Conservation (phyloP, 2,888 invertebrate species). For the Thymelicus sylvestris region DNA sequence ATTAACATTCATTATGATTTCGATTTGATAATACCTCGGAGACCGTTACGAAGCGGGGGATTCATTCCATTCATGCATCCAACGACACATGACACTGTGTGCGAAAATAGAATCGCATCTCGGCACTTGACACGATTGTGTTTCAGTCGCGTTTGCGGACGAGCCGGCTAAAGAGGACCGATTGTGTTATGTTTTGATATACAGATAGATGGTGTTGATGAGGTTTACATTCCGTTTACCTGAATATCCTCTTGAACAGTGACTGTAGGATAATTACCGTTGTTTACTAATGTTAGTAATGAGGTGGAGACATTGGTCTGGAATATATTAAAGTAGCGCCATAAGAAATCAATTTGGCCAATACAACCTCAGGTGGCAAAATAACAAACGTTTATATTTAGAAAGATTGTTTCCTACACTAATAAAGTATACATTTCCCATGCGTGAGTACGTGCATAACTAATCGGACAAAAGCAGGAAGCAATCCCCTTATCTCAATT, state of each 20-base stretch:
- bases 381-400: too few species aligned
- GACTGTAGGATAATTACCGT: neutral
- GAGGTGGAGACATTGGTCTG: too few species aligned
- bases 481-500: too few species aligned
- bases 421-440: too few species aligned
- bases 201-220: neutral
- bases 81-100: constrained; percentile 29
- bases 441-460: too few species aligned
- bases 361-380: too few species aligned
- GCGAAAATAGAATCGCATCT: constrained; percentile 33
- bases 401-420: too few species aligned
- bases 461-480: too few species aligned
- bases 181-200: constrained; percentile 28
- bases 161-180: constrained; percentile 10
- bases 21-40: constrained; percentile 23
- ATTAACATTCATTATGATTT: constrained; percentile 22
- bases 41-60: constrained; percentile 26
- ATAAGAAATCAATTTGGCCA: too few species aligned
- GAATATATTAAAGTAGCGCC: too few species aligned
- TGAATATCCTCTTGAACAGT: neutral
- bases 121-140: constrained; percentile 31
- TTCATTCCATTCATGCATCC: constrained; percentile 33
- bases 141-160: constrained; percentile 12
- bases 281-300: neutral
- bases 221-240: neutral